phyloP scores from a whole-genome alignment of 2,888 invertebrate species.

The Phengaris arion region DNA sequence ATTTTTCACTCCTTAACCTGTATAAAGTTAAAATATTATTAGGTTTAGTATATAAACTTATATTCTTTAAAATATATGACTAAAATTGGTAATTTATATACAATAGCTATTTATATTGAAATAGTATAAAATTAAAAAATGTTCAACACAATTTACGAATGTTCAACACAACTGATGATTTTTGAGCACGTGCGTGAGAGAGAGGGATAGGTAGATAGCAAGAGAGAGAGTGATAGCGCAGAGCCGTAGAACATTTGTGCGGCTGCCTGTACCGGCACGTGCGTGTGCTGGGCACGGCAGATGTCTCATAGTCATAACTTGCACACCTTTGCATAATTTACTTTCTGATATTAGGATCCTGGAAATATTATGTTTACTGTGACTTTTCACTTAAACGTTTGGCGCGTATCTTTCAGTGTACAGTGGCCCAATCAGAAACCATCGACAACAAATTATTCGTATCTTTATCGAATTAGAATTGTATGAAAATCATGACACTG shows the following conservation, averaged over 20 bases:
- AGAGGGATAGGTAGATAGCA: not conserved
- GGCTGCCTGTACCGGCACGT: constrained; percentile 46
- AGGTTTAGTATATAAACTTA: no score
- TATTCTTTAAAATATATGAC: no score
- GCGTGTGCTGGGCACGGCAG: constrained; percentile 53
- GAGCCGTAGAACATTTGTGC: constrained; percentile 17
- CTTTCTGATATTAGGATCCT: constrained; percentile 29
- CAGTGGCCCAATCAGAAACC: no score
- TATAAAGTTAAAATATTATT: no score
- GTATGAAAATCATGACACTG: no score
- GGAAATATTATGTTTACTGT: not conserved
- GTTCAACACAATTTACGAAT: not conserved
- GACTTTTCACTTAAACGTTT: not conserved
- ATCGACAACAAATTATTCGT: no score
- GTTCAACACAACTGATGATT: not conserved
- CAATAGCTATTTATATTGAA: no score
- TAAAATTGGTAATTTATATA: no score
- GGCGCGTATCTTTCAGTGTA: no score
- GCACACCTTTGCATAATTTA: constrained; percentile 41
- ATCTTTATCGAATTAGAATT: no score
- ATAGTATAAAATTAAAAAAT: not conserved
- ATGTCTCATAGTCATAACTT: constrained; percentile 60
- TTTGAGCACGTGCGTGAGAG: not conserved
- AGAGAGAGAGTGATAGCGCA: not conserved
- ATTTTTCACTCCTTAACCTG: not conserved